Base-by-base conservation (phyloP, 2,113 vertebrate species). In the Tor tambroides region DNA sequence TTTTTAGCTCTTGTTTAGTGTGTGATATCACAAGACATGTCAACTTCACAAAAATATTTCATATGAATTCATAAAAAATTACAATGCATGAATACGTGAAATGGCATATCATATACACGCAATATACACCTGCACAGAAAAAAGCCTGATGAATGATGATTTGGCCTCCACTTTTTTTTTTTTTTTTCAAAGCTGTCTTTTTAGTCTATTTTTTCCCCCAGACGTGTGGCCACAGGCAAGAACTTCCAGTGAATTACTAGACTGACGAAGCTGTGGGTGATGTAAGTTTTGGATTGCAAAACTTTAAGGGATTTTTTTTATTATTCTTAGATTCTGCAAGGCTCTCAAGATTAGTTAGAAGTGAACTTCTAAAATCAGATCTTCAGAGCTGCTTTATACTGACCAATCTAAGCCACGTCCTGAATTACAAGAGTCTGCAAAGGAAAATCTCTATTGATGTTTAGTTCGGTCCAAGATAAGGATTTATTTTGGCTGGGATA, bases 361-460 rank as follows among this genome's bases (percentile, higher is more conserved):
- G 38, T 82, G n/a, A n/a, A 17, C n/a, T 67, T 82, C 38, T 80
- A 43, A 43, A 61, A 81, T 46, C 2, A 61, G 23, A 61, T 43
- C 23, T 41, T 67, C 5, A 67, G 35, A 26, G 8, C 61, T 28
- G 38, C 5, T 41, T 23, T 14, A 19, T n/a, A 35, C 49, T 35
- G 6, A 2, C 46, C 76, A 59, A 54, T 38, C 61, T 1, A 67
- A 67, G 23, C n/a, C 23, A 26, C 12, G 0, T 28, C 14, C 10
- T 30, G 14, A 65, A 51, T 67, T 82, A 49, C 26, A 82, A 82
- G 38, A 49, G 10, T 71, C 56, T 71, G 19, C 63, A 26, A 51
- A 23, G 43, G 17, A 83, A 83, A 83, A 51, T 83, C 63, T 83
- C 26, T 83, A 71, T 83, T 51, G 43, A 83, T 9, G 41, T 83